Percentiles rank a stretch among this genome's conserved stretches.
Evolutionary conservation across 2,797 vertebrate genomes (phyloP).

Genomic region (Anabas testudineus): DNA sequence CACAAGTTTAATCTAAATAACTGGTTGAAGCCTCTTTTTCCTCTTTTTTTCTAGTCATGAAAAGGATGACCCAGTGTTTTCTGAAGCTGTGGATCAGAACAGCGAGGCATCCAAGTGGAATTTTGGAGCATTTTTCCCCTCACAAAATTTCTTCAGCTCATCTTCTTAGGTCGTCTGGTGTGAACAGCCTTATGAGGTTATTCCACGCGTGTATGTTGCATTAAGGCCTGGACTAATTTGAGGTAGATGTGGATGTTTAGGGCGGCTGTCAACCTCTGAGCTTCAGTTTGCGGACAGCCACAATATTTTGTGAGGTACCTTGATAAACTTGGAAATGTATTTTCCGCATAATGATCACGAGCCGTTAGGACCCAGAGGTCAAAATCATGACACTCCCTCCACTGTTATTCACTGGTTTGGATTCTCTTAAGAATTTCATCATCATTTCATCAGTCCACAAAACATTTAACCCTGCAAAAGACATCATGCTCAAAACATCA

Average conservation of each 20-base stretch:
- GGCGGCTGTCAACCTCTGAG: neutral
- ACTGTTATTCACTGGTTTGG: too few relatives aligned
- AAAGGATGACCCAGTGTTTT: neutral
- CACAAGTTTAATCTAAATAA: too few relatives aligned
- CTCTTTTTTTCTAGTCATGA: neutral
- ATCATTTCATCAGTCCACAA: too few relatives aligned
- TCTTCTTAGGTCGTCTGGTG: neutral
- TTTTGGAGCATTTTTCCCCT: neutral
- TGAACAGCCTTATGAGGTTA: neutral
- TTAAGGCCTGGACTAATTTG: too few relatives aligned
- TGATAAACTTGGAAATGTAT: neutral
- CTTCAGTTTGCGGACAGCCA: neutral
- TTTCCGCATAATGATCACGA: neutral
- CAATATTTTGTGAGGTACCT: neutral
- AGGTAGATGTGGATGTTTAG: neutral
- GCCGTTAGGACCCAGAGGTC: too few relatives aligned
- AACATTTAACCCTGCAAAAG: too few relatives aligned
- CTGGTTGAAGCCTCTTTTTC: neutral
- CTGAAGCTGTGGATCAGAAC: neutral
- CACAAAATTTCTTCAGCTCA: neutral
- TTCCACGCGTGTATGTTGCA: too few relatives aligned
- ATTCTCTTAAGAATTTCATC: too few relatives aligned
- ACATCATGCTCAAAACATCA: too few relatives aligned
- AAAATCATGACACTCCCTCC: too few relatives aligned
- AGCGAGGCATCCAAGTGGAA: neutral